Percentiles rank a stretch among this genome's conserved stretches.
Evolutionary conservation across 2,888 invertebrate species (phyloP).

Genomic region (Parnassius apollo): DNA sequence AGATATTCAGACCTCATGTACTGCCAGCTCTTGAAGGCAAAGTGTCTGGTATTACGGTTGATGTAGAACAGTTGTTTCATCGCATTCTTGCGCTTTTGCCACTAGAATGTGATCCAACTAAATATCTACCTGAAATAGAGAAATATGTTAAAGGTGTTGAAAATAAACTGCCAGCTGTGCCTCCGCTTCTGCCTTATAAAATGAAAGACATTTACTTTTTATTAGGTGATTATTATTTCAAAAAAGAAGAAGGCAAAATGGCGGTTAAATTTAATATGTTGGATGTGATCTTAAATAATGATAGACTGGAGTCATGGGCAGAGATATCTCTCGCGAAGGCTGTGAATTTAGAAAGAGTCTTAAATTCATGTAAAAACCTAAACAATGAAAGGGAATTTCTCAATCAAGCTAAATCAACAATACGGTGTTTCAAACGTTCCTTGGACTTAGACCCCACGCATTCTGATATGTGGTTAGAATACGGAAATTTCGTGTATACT

Average conservation of each 20-base stretch:
- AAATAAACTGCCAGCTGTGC: slow-evolving; percentile 78
- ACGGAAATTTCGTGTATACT: slow-evolving; percentile 93
- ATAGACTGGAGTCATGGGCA: slow-evolving; percentile 95
- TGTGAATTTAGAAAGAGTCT: slow-evolving; percentile 88
- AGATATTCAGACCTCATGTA: slow-evolving; percentile 89
- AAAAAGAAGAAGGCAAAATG: slow-evolving; percentile 88
- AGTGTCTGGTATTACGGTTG: slow-evolving; percentile 88
- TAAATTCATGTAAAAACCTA: slow-evolving; percentile 86
- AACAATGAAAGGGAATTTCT: slow-evolving; percentile 84
- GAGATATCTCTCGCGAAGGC: slow-evolving; percentile 91
- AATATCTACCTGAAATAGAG: slow-evolving; percentile 82
- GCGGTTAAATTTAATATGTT: slow-evolving; percentile 91
- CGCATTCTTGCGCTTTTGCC: slow-evolving; percentile 87
- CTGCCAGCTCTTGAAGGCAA: slow-evolving; percentile 91
- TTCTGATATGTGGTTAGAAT: slow-evolving; percentile 93
- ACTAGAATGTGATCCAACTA: slow-evolving; percentile 83
- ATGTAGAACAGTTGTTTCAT: slow-evolving; percentile 88
- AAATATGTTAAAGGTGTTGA: slow-evolving; percentile 85
- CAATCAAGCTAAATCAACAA: slow-evolving; percentile 85
- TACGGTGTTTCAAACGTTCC: slow-evolving; percentile 91
- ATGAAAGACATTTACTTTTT: slow-evolving; percentile 91
- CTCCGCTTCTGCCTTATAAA: slow-evolving; percentile 78
- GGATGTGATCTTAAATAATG: slow-evolving; percentile 90
- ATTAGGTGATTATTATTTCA: slow-evolving; percentile 96
- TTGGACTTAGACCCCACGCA: slow-evolving; percentile 87